Conservation (phyloP, 2,888 invertebrate species). For the Amphipyra berbera region DNA sequence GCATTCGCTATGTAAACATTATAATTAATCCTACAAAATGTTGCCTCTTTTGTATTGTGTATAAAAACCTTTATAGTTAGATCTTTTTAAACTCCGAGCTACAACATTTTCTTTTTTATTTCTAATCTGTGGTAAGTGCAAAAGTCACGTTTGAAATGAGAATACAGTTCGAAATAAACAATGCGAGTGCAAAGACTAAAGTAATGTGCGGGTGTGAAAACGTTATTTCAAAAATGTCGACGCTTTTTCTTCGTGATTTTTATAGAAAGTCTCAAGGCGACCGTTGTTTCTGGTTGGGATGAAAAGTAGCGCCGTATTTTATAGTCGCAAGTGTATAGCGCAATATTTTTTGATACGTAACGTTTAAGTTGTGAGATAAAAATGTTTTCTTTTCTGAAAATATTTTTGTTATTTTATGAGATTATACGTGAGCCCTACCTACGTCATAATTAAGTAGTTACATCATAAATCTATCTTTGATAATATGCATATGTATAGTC, state of each 20-base stretch:
- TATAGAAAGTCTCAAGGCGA: conserved; percentile 10
- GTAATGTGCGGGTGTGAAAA: conserved; percentile 12
- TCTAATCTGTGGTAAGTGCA: conserved; percentile 13
- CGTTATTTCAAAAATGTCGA: conserved; percentile 28
- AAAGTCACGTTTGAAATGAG: conserved; percentile 30
- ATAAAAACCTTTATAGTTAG: too few relatives aligned
- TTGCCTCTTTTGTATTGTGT: too few relatives aligned
- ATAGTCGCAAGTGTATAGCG: conserved; percentile 7
- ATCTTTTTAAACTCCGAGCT: too few relatives aligned
- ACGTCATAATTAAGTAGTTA: too few relatives aligned
- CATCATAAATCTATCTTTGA: too few relatives aligned
- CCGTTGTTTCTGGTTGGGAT: conserved; percentile 2
- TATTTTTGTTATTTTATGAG: too few relatives aligned
- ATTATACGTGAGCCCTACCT: too few relatives aligned
- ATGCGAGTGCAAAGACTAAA: conserved; percentile 13
- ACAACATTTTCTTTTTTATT: too few relatives aligned
- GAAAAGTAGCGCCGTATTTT: conserved; percentile 15
- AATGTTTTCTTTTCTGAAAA: too few relatives aligned
- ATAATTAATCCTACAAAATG: too few relatives aligned
- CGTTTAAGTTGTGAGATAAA: not conserved
- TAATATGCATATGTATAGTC: too few relatives aligned
- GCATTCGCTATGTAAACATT: too few relatives aligned
- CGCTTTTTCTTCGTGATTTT: conserved; percentile 11
- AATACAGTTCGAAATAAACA: conserved; percentile 27
- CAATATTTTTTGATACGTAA: not conserved